A percentile compares a stretch with the other conserved stretches of the same genome.
Evolutionary conservation across 92 coral and sea anemone genomes (phyloP).

Genomic region (Porites divaricata): DNA sequence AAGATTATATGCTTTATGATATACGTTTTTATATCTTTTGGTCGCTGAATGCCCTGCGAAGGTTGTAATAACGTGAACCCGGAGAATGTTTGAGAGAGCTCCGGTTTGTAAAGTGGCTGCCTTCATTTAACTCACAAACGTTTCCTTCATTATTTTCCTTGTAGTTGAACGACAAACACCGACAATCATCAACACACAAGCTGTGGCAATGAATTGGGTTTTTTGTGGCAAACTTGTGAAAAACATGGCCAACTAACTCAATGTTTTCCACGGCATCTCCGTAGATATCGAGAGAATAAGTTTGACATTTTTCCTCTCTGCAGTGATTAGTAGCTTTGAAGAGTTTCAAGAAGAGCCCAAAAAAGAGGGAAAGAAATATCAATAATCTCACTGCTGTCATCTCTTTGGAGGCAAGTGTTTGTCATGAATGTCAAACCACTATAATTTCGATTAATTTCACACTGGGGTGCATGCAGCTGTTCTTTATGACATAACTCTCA

Average conservation of each 20-base stretch:
- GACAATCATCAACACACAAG: slow-evolving; percentile 16
- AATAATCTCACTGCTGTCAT: not conserved
- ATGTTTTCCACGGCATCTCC: slow-evolving; percentile 15
- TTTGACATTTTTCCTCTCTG: not conserved
- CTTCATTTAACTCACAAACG: slow-evolving; percentile 10
- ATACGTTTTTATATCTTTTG: not conserved
- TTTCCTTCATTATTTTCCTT: too few species aligned
- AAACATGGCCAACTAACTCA: slow-evolving; percentile 20
- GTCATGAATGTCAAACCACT: too few species aligned
- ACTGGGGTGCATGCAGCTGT: too few species aligned
- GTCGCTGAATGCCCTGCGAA: not conserved
- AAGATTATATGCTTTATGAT: too few species aligned
- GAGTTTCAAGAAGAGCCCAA: not conserved
- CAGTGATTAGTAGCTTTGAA: not conserved
- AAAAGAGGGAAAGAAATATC: not conserved
- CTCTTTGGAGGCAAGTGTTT: not conserved
- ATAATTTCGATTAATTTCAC: too few species aligned
- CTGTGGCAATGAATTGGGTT: slow-evolving; percentile 15
- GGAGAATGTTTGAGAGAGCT: not conserved
- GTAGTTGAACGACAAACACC: slow-evolving; percentile 5
- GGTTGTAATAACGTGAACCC: too few species aligned
- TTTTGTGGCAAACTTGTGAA: not conserved
- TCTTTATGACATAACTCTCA: too few species aligned
- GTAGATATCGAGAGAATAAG: not conserved
- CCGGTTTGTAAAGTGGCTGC: not conserved